Conservation (phyloP, 2,797 vertebrate species). For the Coracias cyanogaster region DNA sequence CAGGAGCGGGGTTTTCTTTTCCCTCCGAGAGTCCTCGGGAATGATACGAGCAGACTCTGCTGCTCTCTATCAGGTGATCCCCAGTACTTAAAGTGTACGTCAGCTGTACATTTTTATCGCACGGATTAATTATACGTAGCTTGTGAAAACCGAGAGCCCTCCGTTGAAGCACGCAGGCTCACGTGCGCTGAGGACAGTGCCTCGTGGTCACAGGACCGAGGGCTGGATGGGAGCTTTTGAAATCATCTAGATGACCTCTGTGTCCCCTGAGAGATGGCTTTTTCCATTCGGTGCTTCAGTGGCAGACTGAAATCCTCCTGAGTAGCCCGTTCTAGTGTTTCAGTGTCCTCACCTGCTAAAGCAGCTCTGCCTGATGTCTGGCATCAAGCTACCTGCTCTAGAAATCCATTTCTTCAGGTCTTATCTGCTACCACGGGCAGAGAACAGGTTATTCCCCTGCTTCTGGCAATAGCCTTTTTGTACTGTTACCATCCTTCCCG, state of each 20-base stretch:
- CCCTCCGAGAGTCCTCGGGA: not conserved
- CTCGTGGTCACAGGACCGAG: not conserved
- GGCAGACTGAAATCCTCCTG: not conserved
- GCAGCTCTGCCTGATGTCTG: not conserved
- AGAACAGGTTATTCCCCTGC: not conserved
- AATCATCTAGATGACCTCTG: constrained; percentile 10
- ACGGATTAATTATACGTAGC: constrained; percentile 24
- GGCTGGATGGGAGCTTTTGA: not conserved
- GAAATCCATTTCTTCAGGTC: not conserved
- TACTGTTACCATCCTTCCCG: not conserved
- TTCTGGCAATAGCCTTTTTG: not conserved
- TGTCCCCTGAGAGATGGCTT: not conserved
- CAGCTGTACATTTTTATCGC: not conserved
- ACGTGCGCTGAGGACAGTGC: not conserved
- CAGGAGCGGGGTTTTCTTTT: not conserved
- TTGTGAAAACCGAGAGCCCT: not conserved
- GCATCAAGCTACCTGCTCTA: not conserved
- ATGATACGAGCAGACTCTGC: not conserved
- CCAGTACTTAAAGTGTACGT: not conserved
- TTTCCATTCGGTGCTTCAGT: not conserved
- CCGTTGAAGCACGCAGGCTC: not conserved
- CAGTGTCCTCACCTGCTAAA: not conserved
- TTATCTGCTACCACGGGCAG: not conserved
- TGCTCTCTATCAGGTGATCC: not conserved
- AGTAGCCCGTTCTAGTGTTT: not conserved